A percentile compares a stretch with the other conserved stretches of the same genome.
These are phyloP conservation scores for Valencia hispanica DNA, from an alignment of 2,797 vertebrate genomes.

Conservation along the genomic window DNA sequence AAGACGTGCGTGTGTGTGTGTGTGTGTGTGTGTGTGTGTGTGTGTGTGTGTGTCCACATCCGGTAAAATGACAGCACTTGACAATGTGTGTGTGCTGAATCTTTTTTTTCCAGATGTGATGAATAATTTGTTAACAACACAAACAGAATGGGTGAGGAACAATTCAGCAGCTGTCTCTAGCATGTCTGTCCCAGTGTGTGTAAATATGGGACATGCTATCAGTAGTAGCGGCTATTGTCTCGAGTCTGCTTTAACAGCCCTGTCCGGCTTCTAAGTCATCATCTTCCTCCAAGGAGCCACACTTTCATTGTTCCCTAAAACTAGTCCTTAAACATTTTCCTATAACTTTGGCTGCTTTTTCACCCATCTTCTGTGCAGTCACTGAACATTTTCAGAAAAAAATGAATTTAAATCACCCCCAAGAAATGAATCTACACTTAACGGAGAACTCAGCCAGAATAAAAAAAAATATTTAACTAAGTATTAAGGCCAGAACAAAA, in stretches of 20 bases:
- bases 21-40: neutral
- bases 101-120: constrained; percentile 24
- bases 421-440: too few species aligned
- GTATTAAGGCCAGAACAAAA: too few species aligned
- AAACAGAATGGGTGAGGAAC: constrained; percentile 31
- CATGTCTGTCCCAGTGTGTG: constrained; percentile 31
- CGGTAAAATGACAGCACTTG: constrained; percentile 7
- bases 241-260: neutral
- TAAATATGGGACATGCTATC: neutral
- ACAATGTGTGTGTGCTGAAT: constrained; percentile 7
- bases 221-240: neutral
- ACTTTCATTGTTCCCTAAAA: neutral
- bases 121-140: constrained; percentile 37
- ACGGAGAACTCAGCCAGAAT: neutral
- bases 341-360: neutral
- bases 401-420: neutral
- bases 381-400: neutral
- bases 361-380: neutral
- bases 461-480: too few species aligned
- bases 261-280: neutral
- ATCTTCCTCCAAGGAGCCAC: neutral
- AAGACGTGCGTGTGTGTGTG: constrained; percentile 13
- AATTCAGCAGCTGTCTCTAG: constrained; percentile 26
- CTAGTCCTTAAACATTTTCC: neutral
- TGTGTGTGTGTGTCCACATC: constrained; percentile 13